Evolutionary conservation across 2,797 vertebrate genomes (phyloP), one percentile per base, ranked within the genome.

Genomic region (Antennarius maculatus): DNA sequence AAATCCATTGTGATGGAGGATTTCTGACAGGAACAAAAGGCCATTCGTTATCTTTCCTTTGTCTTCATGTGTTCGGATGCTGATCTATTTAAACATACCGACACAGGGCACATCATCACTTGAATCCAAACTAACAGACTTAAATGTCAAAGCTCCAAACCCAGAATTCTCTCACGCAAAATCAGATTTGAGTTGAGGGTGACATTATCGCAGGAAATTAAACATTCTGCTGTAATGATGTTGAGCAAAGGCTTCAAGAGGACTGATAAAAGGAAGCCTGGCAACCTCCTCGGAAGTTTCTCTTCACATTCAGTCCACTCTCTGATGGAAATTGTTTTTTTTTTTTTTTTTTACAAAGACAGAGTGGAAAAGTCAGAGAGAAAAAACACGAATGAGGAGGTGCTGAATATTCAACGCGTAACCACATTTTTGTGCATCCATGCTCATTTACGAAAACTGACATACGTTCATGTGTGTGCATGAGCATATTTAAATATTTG

Each of bases 401-500:
- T 31, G 8, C 12, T 43, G 60, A 39, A 69, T 5, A 58, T 60
- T 57, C 15, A 41, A 43, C 1, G 47, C 55, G 57, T 66, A 62
- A 54, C 43, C 52, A 58, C 14, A 48, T 53, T 31, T 41, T 51
- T 45, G 52, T 41, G 57, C 66, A 29, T 45, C 57, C 50, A 28
- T 27, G 39, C 18, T 15, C 18, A 27, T 53, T 68, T 71, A 28
- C 11, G 45, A 55, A 37, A 34, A 53, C 48, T 47, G 29, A 42
- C 23, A 23, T 51, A 41, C 34, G 42, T 29, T 2, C 18, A 15
- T 46, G 65, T 61, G n/a, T 51, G 55, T n/a, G 58, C 7, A 3
- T 37, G 49, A 71, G 61, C 46, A 46, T 41, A 73, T 76, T 80
- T 51, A 74, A 83, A 81, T 77, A 83, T 83, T 80, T 66, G 79